These are phyloP conservation scores for Hyposoter didymator DNA, from an alignment of 2,888 invertebrate species.

Conservation along the genomic window DNA sequence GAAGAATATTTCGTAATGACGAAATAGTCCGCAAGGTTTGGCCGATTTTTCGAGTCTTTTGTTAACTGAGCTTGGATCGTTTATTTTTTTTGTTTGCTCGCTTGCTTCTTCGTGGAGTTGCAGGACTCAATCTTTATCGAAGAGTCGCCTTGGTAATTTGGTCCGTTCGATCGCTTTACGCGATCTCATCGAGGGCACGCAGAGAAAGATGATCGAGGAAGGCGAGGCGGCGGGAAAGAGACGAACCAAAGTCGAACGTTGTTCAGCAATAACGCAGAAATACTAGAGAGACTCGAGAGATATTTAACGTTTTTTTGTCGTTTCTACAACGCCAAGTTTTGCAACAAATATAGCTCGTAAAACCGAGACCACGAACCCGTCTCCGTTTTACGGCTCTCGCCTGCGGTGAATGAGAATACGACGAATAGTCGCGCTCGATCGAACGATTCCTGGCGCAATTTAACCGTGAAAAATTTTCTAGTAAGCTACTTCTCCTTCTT, in stretches of 20 bases:
- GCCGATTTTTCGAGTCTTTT: conserved; percentile 36
- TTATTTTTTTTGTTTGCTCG: not conserved
- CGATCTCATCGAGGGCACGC: conserved; percentile 64
- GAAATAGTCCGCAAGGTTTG: conserved; percentile 4
- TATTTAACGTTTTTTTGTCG: conserved; percentile 27
- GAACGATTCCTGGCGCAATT: conserved; percentile 30
- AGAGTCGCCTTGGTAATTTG: conserved; percentile 35
- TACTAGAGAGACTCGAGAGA: not conserved
- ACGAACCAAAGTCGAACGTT: conserved; percentile 20
- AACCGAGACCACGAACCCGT: not conserved
- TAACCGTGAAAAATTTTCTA: conserved; percentile 19
- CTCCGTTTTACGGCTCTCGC: conserved; percentile 40
- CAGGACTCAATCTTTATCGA: conserved; percentile 28
- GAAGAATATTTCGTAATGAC: conserved; percentile 36
- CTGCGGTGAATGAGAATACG: conserved; percentile 33
- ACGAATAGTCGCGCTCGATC: conserved; percentile 42
- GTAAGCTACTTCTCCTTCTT: not conserved
- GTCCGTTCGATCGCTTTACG: conserved; percentile 38
- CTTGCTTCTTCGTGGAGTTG: not conserved
- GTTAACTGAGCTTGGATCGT: not conserved
- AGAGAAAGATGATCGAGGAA: conserved; percentile 8
- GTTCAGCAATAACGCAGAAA: conserved; percentile 9
- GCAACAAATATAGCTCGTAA: conserved; percentile 48
- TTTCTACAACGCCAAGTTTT: conserved; percentile 45
- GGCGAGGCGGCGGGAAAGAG: not conserved